Evolutionary conservation across 1,140 invertebrate species (phyloP), one percentile per base, ranked within the genome.

Genomic region (Drosophila funebris): DNA sequence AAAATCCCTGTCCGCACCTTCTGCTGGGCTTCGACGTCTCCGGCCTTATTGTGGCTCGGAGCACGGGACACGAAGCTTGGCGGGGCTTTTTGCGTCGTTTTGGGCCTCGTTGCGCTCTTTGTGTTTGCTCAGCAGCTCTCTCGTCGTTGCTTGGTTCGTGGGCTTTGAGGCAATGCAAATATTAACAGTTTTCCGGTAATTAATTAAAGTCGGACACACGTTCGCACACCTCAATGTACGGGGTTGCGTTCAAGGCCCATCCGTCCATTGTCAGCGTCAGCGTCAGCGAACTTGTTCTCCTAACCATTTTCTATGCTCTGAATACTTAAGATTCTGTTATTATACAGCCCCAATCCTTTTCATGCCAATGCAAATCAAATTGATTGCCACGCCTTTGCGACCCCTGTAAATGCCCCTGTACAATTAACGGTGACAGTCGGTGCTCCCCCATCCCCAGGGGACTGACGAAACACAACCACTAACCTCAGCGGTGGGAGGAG

Each of bases 141-240:
- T 29, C n/a, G 22, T 14, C 46, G 33, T 14, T 36, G 33, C 36
- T 67, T 24, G 46, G 39, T 39, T 29, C n/a, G 37, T 14, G 24
- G 29, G 27, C 50, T 64, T 71, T 71, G 60, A 48, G 43, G 73
- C 43, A 73, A 61, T 79, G 74, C 81, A 84, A 84, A 84, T 84
- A 85, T 84, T 80, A 84, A 84, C 72, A 80, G 73, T 76, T 76
- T 84, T 76, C 63, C 73, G 73, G 76, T 85, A 84, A 85, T 84
- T 84, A 84, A 84, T 85, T 84, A 84, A 80, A 80, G 62, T 52
- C 57, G 66, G 66, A 69, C 57, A 69, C 57, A 69, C 57, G 46
- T 62, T 61, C 57, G 64, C 46, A 61, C 36, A 48, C 54, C 46
- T 50, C 24, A 24, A 9, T 36, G 11, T n/a, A n/a, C 27, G 20